Conservation (phyloP, 2,113 vertebrate species). For the Elaphurus davidianus region DNA sequence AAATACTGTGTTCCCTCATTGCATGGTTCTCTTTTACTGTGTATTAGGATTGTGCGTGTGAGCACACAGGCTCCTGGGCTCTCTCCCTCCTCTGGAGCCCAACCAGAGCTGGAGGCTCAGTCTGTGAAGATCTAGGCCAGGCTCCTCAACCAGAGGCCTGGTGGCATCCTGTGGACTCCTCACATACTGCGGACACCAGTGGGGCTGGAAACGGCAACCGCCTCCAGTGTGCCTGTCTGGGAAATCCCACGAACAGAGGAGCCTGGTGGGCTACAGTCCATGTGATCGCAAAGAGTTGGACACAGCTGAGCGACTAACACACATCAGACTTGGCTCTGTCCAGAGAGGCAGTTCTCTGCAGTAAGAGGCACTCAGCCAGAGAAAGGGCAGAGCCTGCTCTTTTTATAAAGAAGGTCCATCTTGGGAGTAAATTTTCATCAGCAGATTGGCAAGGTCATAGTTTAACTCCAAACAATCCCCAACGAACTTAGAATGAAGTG, state of each 20-base stretch:
- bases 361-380: not conserved
- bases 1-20: fast-evolving
- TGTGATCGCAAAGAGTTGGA: not conserved
- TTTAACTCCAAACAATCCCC: not conserved
- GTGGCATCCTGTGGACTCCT: not conserved
- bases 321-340: not conserved
- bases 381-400: not conserved
- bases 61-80: not conserved
- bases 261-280: not conserved
- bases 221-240: not conserved
- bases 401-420: not conserved
- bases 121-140: not conserved
- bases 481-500: not conserved
- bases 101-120: not conserved
- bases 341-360: not conserved
- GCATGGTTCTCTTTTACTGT: not conserved
- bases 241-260: not conserved
- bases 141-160: not conserved
- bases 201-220: not conserved
- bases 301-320: not conserved
- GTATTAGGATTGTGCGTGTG: fast-evolving
- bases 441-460: not conserved
- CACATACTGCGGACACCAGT: fast-evolving
- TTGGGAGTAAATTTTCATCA: not conserved
- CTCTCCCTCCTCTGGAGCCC: not conserved